phyloP scores from a whole-genome alignment of 2,888 invertebrate species.

The Epinotia ramella region DNA sequence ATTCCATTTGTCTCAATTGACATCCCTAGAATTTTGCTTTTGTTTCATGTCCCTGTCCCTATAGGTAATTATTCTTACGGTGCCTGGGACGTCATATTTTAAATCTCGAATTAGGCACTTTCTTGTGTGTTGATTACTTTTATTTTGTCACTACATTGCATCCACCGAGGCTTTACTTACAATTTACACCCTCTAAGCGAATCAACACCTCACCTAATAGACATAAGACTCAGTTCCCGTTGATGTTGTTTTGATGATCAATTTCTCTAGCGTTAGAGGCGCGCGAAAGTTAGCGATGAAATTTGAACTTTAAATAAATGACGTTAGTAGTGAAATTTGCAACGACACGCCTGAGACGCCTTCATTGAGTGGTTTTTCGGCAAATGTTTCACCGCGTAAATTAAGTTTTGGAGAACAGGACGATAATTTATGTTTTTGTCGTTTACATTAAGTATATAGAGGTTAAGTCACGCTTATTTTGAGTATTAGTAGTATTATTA shows the following conservation, averaged over 20 bases:
- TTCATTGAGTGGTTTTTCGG: conserved; percentile 12
- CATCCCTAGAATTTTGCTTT: no score
- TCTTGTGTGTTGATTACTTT: background rate
- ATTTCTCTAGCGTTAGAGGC: conserved; percentile 11
- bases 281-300: conserved; percentile 7
- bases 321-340: background rate
- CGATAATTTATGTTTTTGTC: background rate
- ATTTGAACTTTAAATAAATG: conserved; percentile 21
- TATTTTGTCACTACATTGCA: background rate
- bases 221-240: conserved; percentile 17
- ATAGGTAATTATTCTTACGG: no score
- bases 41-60: no score
- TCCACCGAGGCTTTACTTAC: conserved; percentile 16
- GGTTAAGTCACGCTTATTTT: background rate
- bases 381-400: conserved; percentile 8
- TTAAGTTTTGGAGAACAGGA: conserved; percentile 19
- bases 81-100: no score
- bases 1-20: no score
- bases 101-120: no score
- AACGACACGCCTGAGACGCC: no score
- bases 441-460: background rate
- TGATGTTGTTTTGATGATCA: conserved; percentile 23
- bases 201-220: conserved; percentile 21
- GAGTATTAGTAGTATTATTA: no score
- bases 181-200: conserved; percentile 16